Conservation (phyloP, 2,797 vertebrate genomes). For the Gadopsis marmoratus region DNA sequence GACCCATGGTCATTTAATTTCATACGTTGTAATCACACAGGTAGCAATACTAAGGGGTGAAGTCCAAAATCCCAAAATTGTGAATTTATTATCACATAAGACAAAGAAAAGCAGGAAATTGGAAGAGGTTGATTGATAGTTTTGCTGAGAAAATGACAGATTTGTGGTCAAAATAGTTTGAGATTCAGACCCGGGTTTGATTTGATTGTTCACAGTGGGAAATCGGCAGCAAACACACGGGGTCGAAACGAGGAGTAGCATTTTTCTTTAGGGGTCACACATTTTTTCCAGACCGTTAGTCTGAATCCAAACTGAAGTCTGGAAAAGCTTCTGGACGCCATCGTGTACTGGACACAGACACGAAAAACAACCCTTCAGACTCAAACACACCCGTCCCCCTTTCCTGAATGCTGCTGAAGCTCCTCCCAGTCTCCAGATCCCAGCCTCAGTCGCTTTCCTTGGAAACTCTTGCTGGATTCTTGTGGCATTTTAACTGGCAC, state of each 20-base stretch:
- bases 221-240: neutral
- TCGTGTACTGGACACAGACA: neutral
- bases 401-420: conserved; percentile 26
- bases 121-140: neutral
- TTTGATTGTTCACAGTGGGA: neutral
- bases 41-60: neutral
- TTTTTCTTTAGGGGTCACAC: neutral
- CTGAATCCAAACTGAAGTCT: conserved; percentile 28
- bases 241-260: conserved; percentile 13
- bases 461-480: conserved; percentile 75
- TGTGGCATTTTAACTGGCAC: conserved; percentile 80
- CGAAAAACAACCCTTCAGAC: neutral
- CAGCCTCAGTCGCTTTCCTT: conserved; percentile 44
- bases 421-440: conserved; percentile 63
- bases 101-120: neutral
- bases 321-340: conserved; percentile 31
- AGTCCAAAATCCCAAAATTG: too few species aligned
- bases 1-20: neutral
- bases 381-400: conserved; percentile 38
- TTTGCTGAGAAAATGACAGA: too few species aligned
- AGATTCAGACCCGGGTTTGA: too few species aligned
- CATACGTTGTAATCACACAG: neutral
- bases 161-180: too few species aligned
- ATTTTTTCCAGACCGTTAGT: conserved; percentile 26
- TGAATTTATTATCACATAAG: neutral